phyloP scores from a whole-genome alignment of 2,888 invertebrate genomes.

The Pachymerium ferrugineum region DNA sequence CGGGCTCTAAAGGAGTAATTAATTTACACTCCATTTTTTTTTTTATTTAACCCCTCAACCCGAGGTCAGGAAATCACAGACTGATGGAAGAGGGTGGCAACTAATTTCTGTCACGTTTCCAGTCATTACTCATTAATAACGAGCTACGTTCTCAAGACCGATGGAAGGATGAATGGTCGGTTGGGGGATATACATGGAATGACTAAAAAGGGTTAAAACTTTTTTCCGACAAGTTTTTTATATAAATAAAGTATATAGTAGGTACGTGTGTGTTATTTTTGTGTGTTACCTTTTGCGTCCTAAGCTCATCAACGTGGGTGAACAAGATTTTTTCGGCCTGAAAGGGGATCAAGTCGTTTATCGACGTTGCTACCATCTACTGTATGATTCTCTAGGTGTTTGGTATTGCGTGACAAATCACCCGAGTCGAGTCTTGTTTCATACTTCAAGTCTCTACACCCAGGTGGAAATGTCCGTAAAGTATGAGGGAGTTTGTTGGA shows the following conservation, averaged over 20 bases:
- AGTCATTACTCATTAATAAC: neutral
- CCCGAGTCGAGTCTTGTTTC: neutral
- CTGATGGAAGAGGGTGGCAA: neutral
- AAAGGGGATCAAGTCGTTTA: slow-evolving; percentile 3
- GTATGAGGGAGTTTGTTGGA: neutral
- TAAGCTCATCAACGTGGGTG: neutral
- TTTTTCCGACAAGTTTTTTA: neutral
- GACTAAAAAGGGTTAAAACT: neutral
- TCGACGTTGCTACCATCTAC: neutral
- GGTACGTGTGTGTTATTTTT: neutral
- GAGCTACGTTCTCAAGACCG: neutral
- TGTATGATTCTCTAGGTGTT: neutral
- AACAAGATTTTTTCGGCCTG: neutral
- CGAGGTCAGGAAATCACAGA: neutral
- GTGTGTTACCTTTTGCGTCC: neutral
- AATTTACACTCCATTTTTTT: too few relatives aligned
- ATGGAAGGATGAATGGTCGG: too few relatives aligned
- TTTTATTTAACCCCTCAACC: too few relatives aligned
- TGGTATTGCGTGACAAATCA: slow-evolving; percentile 13
- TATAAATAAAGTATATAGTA: neutral
- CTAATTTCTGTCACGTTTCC: neutral
- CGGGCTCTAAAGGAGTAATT: too few relatives aligned
- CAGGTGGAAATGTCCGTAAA: neutral
- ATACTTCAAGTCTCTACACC: neutral
- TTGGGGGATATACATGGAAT: neutral